Evolutionary conservation across 1,140 invertebrate genomes (phyloP).

Genomic region (Leptopilina clavipes): DNA sequence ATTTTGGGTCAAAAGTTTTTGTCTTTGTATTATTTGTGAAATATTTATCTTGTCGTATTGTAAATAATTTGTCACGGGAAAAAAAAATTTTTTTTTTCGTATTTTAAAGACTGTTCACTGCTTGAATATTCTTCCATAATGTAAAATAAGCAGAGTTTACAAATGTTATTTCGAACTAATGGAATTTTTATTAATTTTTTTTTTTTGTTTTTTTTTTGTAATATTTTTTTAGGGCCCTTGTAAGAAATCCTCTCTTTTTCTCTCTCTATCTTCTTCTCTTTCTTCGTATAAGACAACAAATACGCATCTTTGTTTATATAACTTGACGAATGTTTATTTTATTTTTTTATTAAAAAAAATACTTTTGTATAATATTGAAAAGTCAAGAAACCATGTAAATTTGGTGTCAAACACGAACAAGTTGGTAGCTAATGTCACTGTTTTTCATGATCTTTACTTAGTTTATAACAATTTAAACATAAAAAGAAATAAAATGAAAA

Average conservation of each 20-base stretch:
- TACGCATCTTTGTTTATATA: neutral
- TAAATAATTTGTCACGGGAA: neutral
- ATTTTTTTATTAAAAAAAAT: conserved; percentile 12
- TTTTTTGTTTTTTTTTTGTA: neutral
- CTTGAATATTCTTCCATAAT: conserved; percentile 12
- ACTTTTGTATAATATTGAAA: conserved; percentile 16
- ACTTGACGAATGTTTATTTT: conserved; percentile 14
- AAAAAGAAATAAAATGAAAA: neutral
- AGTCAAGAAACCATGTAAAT: conserved; percentile 33
- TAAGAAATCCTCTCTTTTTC: neutral
- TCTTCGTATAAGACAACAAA: neutral
- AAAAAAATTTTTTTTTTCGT: neutral
- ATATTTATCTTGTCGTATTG: neutral
- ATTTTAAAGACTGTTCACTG: conserved; percentile 16
- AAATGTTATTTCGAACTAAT: conserved; percentile 11
- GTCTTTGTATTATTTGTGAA: no score
- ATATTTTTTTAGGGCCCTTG: conserved; percentile 1
- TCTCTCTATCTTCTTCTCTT: no score
- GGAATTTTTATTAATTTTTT: neutral
- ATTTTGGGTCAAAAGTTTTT: neutral
- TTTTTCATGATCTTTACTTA: conserved; percentile 34
- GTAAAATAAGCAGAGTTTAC: neutral
- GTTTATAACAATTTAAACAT: conserved; percentile 22
- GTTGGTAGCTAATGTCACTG: conserved; percentile 37
- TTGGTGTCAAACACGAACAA: conserved; percentile 38